Evolutionary conservation across 2,113 vertebrate genomes (phyloP).

Genomic region (Piaya cayana): DNA sequence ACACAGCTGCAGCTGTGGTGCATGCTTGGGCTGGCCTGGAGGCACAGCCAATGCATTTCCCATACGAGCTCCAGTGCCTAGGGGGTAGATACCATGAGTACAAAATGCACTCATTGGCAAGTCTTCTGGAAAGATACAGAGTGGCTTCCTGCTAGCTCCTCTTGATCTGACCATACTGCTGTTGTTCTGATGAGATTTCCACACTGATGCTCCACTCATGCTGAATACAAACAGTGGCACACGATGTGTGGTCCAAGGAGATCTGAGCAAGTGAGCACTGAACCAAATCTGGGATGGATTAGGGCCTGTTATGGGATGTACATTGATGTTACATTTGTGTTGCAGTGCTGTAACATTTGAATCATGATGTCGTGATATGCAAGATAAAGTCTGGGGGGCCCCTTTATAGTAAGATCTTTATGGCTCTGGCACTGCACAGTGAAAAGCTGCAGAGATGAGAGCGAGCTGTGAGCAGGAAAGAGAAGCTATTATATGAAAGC

Average conservation of each 20-base stretch:
- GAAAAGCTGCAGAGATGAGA: slow-evolving; percentile 53
- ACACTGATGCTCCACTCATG: background rate
- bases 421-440: slow-evolving; percentile 33
- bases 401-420: slow-evolving; percentile 9
- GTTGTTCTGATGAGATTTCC: slow-evolving; percentile 37
- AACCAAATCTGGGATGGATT: slow-evolving; percentile 62
- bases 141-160: slow-evolving; percentile 18
- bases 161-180: slow-evolving; percentile 44
- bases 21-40: background rate
- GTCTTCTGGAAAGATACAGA: slow-evolving; percentile 11
- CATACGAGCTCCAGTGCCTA: background rate
- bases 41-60: background rate
- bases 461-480: slow-evolving; percentile 10
- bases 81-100: background rate
- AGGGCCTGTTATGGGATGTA: slow-evolving; percentile 63
- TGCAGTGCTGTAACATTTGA: slow-evolving; percentile 54
- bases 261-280: slow-evolving; percentile 60
- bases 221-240: slow-evolving; percentile 65
- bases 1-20: fast-evolving
- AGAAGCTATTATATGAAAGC: slow-evolving; percentile 25
- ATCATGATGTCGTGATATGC: slow-evolving; percentile 60
- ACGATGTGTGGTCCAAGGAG: slow-evolving; percentile 60
- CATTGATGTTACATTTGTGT: slow-evolving; percentile 74
- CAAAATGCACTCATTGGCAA: background rate
- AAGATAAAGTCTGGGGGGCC: slow-evolving; percentile 56